Base-by-base conservation (phyloP, 2,888 invertebrate genomes). In the Acrocyrtus sp. region DNA sequence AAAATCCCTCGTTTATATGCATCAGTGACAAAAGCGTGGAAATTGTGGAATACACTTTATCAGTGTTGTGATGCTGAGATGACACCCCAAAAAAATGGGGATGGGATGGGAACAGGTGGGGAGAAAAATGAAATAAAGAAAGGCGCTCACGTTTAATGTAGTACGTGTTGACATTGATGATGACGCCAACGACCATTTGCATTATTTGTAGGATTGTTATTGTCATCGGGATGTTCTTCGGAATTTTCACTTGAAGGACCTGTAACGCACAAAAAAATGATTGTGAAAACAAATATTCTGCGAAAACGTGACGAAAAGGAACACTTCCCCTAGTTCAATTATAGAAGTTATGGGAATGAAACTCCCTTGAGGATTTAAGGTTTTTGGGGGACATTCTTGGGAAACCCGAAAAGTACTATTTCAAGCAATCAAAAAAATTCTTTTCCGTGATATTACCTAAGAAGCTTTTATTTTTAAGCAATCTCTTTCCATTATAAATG, bases 101-200 rank as follows among this genome's bases (percentile, higher is more conserved):
- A 34, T 34, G 5, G 34, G 34, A 8, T 34, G 34, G 34, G 12
- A 34, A 34, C 34, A 34, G 34, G 34, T 34, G 34, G 34, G 34
- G 12, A 34, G 34, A 34, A 12, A 12, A 6, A 34, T 34, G 39
- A 10, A 34, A 12, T 34, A 12, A 10, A 34, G 39, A 12, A 34
- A 34, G 12, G 39, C 15, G 41, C 72, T 89, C 88, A 27, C 90
- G 87, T 62, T 82, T 82, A 24, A 87, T 86, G 83, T 92, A 92
- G 85, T 92, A 91, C 1, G 95, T 94, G 90, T 92, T 94, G 74
- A 95, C 86, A 86, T 96, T 96, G 83, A 97, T 92, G 53, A 89
- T 89, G 85, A 94, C 93, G n/a, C 97, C 98, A 77, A 95, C 89
- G 57, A 96, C 88, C 97, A 98, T 98, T 87, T 98, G 98, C 39